Percentiles rank a stretch among this genome's conserved stretches.
phyloP scores from a whole-genome alignment of 2,113 vertebrate genomes.

The Osmerus mordax region DNA sequence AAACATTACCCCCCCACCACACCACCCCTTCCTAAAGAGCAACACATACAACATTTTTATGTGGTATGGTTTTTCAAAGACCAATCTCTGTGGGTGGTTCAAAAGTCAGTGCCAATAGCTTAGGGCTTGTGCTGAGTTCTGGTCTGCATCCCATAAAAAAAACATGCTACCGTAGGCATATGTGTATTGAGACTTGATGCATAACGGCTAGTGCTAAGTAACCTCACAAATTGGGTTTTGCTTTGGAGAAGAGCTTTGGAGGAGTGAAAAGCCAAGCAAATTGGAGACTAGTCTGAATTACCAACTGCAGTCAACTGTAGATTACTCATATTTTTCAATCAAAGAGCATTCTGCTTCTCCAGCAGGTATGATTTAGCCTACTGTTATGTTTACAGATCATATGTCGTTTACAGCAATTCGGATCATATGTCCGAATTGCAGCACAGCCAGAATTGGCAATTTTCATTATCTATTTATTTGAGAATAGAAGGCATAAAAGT shows the following conservation, averaged over 20 bases:
- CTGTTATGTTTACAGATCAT: too few species aligned
- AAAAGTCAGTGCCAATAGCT: slow-evolving; percentile 3
- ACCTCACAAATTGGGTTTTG: too few species aligned
- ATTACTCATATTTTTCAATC: too few species aligned
- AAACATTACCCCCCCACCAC: slow-evolving; percentile 7
- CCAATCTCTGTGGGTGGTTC: slow-evolving; percentile 1
- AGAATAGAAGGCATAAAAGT: too few species aligned
- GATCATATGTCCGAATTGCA: too few species aligned
- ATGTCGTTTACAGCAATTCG: too few species aligned
- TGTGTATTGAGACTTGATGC: slow-evolving; percentile 1
- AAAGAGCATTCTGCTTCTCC: too few species aligned
- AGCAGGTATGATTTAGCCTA: too few species aligned
- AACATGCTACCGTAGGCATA: neutral
- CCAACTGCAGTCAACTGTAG: neutral
- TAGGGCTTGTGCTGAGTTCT: neutral
- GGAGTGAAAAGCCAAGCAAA: neutral
- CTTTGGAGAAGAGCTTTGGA: too few species aligned
- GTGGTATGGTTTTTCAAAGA: neutral
- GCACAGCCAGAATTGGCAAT: too few species aligned
- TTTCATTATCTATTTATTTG: too few species aligned
- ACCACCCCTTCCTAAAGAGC: neutral
- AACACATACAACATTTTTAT: neutral
- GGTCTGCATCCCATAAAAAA: slow-evolving; percentile 1
- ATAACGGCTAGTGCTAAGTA: neutral
- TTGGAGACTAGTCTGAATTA: neutral